Conservation (phyloP, 2,113 vertebrate species). For the Amazona vittata region DNA sequence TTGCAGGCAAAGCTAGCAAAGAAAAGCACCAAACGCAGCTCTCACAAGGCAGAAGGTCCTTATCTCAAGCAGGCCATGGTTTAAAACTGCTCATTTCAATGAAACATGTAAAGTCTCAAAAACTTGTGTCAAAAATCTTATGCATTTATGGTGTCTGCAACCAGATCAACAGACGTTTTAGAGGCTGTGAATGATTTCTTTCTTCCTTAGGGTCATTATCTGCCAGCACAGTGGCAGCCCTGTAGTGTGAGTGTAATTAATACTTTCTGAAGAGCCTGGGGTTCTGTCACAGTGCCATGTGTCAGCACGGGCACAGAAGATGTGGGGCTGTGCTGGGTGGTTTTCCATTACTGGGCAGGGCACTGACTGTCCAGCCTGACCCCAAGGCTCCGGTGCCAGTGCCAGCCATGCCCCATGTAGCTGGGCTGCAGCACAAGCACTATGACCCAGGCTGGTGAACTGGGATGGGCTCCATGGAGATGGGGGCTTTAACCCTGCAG, state of each 20-base stretch:
- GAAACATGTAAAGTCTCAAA: neutral
- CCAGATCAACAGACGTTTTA: fast-evolving
- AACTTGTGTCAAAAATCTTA: fast-evolving
- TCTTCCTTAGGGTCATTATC: fast-evolving
- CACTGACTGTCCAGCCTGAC: neutral
- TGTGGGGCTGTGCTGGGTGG: neutral
- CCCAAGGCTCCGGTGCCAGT: neutral
- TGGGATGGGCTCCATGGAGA: fast-evolving
- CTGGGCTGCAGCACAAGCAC: too few relatives aligned
- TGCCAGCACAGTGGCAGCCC: neutral
- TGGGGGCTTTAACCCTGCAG: neutral
- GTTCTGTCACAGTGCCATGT: neutral
- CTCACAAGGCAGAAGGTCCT: neutral
- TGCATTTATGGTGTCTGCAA: fast-evolving
- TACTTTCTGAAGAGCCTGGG: neutral
- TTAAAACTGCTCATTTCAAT: neutral
- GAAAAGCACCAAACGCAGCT: neutral
- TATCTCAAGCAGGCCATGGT: neutral
- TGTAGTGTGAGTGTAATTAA: neutral
- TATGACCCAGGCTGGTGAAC: fast-evolving
- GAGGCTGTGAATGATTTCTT: neutral
- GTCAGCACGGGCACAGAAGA: neutral
- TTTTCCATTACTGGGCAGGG: neutral
- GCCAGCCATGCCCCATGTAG: too few relatives aligned
- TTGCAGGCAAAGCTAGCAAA: neutral